Conservation (phyloP, 2,888 invertebrate genomes). For the Theretra japonica region DNA sequence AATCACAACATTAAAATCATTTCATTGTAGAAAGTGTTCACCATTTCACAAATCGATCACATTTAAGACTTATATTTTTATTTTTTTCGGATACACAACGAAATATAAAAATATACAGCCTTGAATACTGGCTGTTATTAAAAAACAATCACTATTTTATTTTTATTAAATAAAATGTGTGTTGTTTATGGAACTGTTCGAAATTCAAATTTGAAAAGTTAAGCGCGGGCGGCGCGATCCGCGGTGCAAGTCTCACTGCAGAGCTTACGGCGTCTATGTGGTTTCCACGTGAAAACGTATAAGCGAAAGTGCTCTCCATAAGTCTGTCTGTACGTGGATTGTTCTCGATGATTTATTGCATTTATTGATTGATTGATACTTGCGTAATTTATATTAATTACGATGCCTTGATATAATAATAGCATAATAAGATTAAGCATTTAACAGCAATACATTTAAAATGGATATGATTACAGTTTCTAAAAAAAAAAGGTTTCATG, state of each 20-base stretch:
- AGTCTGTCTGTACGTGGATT: constrained; percentile 8
- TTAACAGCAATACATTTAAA: background rate
- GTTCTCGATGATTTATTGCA: background rate
- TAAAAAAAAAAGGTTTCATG: no score
- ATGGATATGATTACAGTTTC: no score
- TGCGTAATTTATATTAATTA: background rate
- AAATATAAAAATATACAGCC: background rate
- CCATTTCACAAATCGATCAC: constrained; percentile 27
- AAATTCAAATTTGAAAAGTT: constrained; percentile 41
- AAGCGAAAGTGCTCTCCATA: constrained; percentile 69
- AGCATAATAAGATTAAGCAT: background rate
- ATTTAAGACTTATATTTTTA: background rate
- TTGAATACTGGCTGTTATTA: constrained; percentile 7
- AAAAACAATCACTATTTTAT: background rate
- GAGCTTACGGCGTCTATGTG: constrained; percentile 62
- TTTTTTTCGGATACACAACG: background rate
- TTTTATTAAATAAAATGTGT: background rate
- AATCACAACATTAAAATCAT: constrained; percentile 17
- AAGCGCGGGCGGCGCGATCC: constrained; percentile 59
- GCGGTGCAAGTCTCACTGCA: constrained; percentile 60
- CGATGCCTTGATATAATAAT: background rate
- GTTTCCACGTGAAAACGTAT: constrained; percentile 65
- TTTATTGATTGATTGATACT: constrained; percentile 17
- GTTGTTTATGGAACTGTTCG: background rate
- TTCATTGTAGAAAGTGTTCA: constrained; percentile 24